A percentile compares a stretch with the other conserved stretches of the same genome.
These are phyloP conservation scores for Hyperoplus lanceolatus DNA, from an alignment of 2,797 vertebrate species.

Conservation along the genomic window DNA sequence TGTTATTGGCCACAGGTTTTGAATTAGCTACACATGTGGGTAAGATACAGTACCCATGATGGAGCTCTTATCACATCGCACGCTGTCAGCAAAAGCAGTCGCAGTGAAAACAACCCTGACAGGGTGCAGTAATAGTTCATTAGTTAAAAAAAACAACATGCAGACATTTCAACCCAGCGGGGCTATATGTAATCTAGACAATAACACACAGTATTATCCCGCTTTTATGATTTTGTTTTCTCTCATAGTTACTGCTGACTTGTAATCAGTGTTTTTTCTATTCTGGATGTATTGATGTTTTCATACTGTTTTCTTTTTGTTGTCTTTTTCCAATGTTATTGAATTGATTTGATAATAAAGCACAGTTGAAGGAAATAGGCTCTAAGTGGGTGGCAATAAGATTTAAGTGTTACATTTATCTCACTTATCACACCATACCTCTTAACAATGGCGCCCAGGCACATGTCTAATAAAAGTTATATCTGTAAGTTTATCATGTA, in stretches of 20 bases:
- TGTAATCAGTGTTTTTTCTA: not conserved
- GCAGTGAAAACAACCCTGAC: constrained; percentile 54
- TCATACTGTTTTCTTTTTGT: not conserved
- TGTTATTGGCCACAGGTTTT: constrained; percentile 78
- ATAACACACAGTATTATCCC: constrained; percentile 58
- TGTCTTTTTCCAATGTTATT: not conserved
- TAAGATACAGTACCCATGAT: constrained; percentile 68
- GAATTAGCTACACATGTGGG: constrained; percentile 79
- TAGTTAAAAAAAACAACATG: constrained; percentile 57
- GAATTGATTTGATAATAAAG: constrained; percentile 7
- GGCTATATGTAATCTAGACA: constrained; percentile 53
- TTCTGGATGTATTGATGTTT: not conserved
- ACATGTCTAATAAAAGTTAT: constrained; percentile 6
- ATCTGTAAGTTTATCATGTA: constrained; percentile 32
- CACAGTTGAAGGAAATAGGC: constrained; percentile 4
- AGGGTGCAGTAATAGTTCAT: constrained; percentile 61
- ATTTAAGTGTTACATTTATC: constrained; percentile 36
- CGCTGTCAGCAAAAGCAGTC: constrained; percentile 73
- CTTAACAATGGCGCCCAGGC: not conserved
- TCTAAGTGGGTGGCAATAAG: constrained; percentile 19
- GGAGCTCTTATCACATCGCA: constrained; percentile 73
- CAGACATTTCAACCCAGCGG: constrained; percentile 52
- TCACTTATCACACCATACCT: constrained; percentile 20
- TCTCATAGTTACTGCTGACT: not conserved
- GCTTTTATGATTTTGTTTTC: constrained; percentile 48